These are phyloP conservation scores for Scrobipalpa atriplicella DNA, from an alignment of 2,888 invertebrate species.

Conservation along the genomic window DNA sequence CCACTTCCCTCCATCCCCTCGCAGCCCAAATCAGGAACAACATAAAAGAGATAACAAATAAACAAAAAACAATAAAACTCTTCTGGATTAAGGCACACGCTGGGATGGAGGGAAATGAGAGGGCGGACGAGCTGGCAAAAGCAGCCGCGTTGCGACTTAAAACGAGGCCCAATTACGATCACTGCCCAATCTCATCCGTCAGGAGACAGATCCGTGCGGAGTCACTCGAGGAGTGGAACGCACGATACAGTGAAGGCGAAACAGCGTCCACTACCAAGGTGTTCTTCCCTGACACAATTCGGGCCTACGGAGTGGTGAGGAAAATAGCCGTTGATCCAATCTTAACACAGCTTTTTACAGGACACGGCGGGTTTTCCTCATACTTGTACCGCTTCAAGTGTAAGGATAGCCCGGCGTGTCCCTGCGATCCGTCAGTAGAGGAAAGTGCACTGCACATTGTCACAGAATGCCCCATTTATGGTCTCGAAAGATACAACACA, in stretches of 20 bases:
- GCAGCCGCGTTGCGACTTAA: constrained; percentile 24
- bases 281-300: constrained; percentile 22
- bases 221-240: constrained; percentile 21
- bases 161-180: constrained; percentile 24
- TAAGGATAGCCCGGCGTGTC: constrained; percentile 30
- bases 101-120: background rate
- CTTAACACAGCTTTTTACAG: constrained; percentile 10
- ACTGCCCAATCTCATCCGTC: constrained; percentile 20
- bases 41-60: background rate
- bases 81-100: constrained; percentile 12
- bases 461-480: background rate
- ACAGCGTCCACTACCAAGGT: background rate
- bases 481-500: background rate
- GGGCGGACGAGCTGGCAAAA: constrained; percentile 32
- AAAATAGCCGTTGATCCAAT: background rate
- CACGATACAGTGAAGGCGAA: constrained; percentile 1
- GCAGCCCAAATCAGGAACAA: background rate
- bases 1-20: constrained; percentile 12
- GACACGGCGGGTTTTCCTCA: constrained; percentile 28
- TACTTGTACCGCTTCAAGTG: constrained; percentile 8
- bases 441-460: constrained; percentile 10
- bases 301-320: background rate
- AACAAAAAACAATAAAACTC: background rate
- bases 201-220: constrained; percentile 20
- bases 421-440: constrained; percentile 21